Evolutionary conservation across 2,113 vertebrate species (phyloP).

Genomic region (Willisornis vidua): DNA sequence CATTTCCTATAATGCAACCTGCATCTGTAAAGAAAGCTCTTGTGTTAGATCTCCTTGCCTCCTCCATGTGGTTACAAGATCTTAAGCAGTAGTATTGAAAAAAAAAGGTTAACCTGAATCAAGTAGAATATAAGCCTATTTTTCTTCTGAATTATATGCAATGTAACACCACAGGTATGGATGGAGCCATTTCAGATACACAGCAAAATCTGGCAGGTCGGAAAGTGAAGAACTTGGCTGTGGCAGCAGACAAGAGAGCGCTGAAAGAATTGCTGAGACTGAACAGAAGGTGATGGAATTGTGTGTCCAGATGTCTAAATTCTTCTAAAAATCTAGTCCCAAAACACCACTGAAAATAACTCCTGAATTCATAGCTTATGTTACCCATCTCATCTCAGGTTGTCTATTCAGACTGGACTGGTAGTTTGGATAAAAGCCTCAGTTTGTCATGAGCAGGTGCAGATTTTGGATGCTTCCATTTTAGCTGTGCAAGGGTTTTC

Average conservation of each 20-base stretch:
- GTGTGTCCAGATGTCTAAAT: background rate
- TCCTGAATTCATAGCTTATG: accelerated
- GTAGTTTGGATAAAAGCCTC: background rate
- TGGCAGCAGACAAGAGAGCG: background rate
- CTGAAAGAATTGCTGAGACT: background rate
- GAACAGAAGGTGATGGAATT: background rate
- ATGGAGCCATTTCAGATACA: background rate
- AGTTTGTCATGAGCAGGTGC: background rate
- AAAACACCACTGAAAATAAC: background rate
- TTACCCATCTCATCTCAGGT: background rate
- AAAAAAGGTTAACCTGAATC: background rate
- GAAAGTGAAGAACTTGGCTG: background rate
- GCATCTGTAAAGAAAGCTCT: slow-evolving; percentile 24
- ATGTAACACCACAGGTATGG: background rate
- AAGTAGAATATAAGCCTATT: background rate
- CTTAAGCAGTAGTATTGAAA: background rate
- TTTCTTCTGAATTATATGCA: background rate
- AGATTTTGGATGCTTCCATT: background rate
- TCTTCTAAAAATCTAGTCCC: background rate
- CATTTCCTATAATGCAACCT: slow-evolving; percentile 44
- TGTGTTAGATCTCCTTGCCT: background rate
- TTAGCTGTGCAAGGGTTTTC: background rate
- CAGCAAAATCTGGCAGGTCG: background rate
- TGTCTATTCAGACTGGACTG: background rate
- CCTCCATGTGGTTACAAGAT: background rate